Evolutionary conservation across 2,888 invertebrate species (phyloP), one percentile per base, ranked within the genome.

Genomic region (Acrocyrtus sp.): DNA sequence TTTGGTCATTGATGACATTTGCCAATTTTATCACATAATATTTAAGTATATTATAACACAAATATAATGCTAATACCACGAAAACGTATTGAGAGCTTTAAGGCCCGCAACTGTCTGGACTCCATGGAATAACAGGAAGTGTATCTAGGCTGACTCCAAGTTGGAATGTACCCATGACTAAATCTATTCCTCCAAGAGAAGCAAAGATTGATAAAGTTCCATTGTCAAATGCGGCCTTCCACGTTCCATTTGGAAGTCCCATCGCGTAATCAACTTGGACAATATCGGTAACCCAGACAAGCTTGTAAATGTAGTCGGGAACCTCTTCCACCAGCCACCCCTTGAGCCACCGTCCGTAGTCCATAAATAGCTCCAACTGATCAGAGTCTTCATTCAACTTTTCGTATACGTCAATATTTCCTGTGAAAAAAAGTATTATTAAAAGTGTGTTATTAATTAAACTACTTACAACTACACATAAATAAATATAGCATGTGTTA

Each of bases 221-320:
- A 21, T 48, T 21, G 10, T 17, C 4, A 12, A 48, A n/a, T n/a
- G n/a, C 4, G 6, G 48, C 22, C 17, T 22, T 3, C 5, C 22
- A 21, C 15, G 10, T 17, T 48, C 22, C 51, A 26, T 27, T 24
- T 4, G 27, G 8, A 5, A 29, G 8, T 15, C 65, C 65, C 8
- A 15, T 41, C 3, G 54, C 54, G 27, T 54, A 61, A n/a, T 65
- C 54, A 48, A 69, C 74, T 29, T 61, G 63, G 1, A 60, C 41
- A 6, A 69, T 17, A 22, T 74, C 74, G 1, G 74, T 54, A 12
- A 47, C 60, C 39, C 45, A 65, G n/a, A 39, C 56, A 1, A 65
- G n/a, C 10, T 27, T 17, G 29, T 21, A 65, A 1, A 17, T 21
- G 10, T 54, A 12, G 1, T 17, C 53, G 3, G 43, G 54, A 34